These are phyloP conservation scores for Paguma larvata DNA, from an alignment of 2,797 vertebrate genomes.

Conservation along the genomic window DNA sequence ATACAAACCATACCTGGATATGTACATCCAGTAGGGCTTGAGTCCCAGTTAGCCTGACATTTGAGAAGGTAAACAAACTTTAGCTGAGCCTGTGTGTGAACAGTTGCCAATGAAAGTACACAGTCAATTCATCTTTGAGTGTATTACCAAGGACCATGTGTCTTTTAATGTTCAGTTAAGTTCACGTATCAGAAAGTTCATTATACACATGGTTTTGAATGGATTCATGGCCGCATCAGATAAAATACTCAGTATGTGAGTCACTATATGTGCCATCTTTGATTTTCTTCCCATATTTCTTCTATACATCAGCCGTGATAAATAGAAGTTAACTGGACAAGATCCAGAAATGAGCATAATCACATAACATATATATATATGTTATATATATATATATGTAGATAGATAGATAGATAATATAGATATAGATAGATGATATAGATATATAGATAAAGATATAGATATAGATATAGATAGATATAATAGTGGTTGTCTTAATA, in stretches of 20 bases:
- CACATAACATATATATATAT: neutral
- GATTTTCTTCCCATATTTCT: neutral
- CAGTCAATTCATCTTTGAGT: conserved; percentile 5
- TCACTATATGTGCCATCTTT: neutral
- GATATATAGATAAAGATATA: too few relatives aligned
- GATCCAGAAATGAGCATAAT: neutral
- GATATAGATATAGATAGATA: neutral
- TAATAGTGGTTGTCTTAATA: neutral
- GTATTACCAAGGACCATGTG: neutral
- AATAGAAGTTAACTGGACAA: neutral
- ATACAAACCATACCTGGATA: neutral
- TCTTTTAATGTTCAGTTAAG: neutral
- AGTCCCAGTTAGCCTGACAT: neutral
- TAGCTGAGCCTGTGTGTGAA: neutral
- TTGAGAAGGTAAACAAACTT: neutral
- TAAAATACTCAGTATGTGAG: neutral
- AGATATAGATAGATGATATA: too few relatives aligned
- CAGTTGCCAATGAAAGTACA: neutral
- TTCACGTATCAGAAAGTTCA: neutral
- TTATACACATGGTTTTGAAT: neutral
- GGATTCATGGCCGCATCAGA: neutral
- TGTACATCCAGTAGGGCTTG: neutral
- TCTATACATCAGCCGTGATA: neutral
- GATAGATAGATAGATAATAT: neutral
- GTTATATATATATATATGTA: neutral